Base-by-base conservation (phyloP, 2,888 invertebrate species). In the Sesia apiformis region DNA sequence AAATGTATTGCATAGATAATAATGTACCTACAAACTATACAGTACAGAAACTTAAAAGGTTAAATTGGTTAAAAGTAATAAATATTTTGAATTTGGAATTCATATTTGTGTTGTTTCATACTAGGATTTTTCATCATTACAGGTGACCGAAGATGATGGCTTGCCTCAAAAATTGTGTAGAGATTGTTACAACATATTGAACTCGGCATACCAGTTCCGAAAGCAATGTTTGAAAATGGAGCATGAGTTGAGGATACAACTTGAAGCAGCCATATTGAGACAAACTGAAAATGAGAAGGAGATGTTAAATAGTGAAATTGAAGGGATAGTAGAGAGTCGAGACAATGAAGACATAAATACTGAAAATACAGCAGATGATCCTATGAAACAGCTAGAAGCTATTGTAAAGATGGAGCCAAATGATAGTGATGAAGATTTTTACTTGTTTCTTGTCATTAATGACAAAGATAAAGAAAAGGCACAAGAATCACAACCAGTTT, bases 141-240 rank as follows among this genome's bases (percentile, higher is more conserved):
- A 90, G 90, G 82, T 84, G 0, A 71, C 65, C 54, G 61, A 68
- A 54, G 81, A 83, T 60, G 90, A 90, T 61, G 85, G 84, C 42
- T 63, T 90, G 55, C 89, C 89, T 0, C 84, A 85, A 52, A 84
- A 77, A 51, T 71, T 90, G n/a, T 90, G 90, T 56, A 57, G 62
- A 39, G 78, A 81, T 49, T 90, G 90, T 64, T 78, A 74, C 55
- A 60, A 66, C n/a, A 66, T 68, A 38, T 67, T 90, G 72, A 81
- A 78, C 52, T 72, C 81, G 7, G 85, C 90, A 2, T 79, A 83
- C 62, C 78, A 86, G 55, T 90, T 90, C 62, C 74, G 83, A 7
- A 78, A 75, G 57, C 86, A 89, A 61, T 88, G 88, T 60, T 76
- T 89, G 57, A 86, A 82, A 63, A 88, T 90, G 80, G 84, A 90